Evolutionary conservation across 1,140 invertebrate species (phyloP), one percentile per base, ranked within the genome.

Genomic region (Drosophila pectinifera): DNA sequence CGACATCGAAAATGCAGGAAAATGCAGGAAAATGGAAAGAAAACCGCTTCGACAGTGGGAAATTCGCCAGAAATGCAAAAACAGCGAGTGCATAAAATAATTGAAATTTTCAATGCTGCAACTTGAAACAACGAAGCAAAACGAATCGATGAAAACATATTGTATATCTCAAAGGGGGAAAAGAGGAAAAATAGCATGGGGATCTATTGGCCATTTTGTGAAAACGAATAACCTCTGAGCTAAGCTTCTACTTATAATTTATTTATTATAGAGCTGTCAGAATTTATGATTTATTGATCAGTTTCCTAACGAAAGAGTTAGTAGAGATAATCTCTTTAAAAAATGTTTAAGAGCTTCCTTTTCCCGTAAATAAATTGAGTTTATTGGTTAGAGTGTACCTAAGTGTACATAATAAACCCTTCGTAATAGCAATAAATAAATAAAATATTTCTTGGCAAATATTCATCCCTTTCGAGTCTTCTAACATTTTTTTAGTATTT

Each of bases 51-150:
- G 57, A 62, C 73, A 67, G 24, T 31, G 46, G 45, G 18, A 57
- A 72, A 64, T 41, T 76, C 41, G 75, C 53, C 38, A 61, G 43
- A 55, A 45, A 55, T 78, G 75, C 48, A 48, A 36, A 41, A 36
- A 41, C 57, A 73, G 26, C 56, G 43, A 80, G 63, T 77, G 73
- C 57, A 67, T 39, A 53, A 39, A 73, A 78, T 65, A 69, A 64
- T 51, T 78, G 46, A 73, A 80, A 70, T 75, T 53, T 51, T 57
- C 59, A 62, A 78, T 73, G 72, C 45, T 73, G 80, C 80, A 64
- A 56, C 72, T 78, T 63, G 70, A 20, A 36, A 26, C 49, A 20
- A 11, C 41, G n/a, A 62, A 56, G 34, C 41, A 64, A 57, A 53
- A 56, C 38, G 58, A 43, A 38, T 54, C 43, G 16, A 16, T 31